Base-by-base conservation (phyloP, 2,888 invertebrate species). In the Agrenia bidenticulata region DNA sequence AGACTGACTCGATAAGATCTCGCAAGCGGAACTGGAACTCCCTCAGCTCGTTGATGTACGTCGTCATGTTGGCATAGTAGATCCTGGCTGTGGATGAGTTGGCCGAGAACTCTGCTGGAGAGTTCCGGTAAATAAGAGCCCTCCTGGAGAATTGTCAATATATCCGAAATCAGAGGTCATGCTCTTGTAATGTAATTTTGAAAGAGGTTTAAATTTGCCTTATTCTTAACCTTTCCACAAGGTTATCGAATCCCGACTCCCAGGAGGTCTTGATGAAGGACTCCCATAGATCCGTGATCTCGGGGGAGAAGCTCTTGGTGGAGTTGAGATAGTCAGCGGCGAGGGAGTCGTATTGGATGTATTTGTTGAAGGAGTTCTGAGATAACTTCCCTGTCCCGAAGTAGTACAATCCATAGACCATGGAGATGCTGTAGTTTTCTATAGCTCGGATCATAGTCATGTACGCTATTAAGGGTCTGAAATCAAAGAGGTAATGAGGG, bases 371-470 rank as follows among this genome's bases (percentile, higher is more conserved):
- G 53, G 77, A 78, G 26, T 68, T 73, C 63, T 77, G 77, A 4
- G 77, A 72, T 13, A 80, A 77, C 37, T 78, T 78, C 2, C 79
- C 79, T 32, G 77, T 78, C 27, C 80, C 80, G 72, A 79, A 81
- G 74, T 80, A 81, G 74, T 79, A 78, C 32, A 80, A 77, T 0
- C 81, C 82, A 61, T 80, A 80, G 19, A 81, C 80, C 67, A 81
- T 78, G 42, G 81, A 80, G 21, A 82, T 79, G 39, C 80, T 80
- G 61, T 80, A 78, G 72, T 82, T 80, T 70, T 82, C 82, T 66
- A 81, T 80, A 21, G 80, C 79, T 19, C 80, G 78, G 17, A 82
- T 79, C 53, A 82, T 78, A 75, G 81, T 81, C 76, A 81, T 81
- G 77, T 81, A 82, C 1, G 81, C 81, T 42, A 82, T 80, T 63